Conservation (phyloP, 2,797 vertebrate genomes). For the Hozukius guyotensis region DNA sequence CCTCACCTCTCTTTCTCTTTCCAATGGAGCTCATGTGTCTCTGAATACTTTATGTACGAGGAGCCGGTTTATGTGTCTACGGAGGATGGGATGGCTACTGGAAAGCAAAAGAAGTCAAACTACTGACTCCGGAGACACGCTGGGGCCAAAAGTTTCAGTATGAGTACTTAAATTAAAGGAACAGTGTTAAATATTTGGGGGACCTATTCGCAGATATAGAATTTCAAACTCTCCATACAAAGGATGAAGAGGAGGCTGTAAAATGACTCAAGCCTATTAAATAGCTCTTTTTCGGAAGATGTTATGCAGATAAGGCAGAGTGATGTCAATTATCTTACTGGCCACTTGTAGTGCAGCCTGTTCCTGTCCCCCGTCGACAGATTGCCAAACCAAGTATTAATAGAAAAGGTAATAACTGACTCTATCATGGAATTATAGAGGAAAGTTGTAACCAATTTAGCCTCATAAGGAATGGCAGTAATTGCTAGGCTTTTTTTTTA, state of each 20-base stretch:
- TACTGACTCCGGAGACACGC: neutral
- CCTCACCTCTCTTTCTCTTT: neutral
- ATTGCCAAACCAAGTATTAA: neutral
- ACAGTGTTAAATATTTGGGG: no score
- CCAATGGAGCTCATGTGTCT: neutral
- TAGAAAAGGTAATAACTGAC: neutral
- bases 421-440: neutral
- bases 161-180: neutral
- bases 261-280: neutral
- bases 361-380: neutral
- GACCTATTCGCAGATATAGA: no score
- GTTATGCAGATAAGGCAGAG: neutral
- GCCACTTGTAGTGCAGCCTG: neutral
- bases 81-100: neutral
- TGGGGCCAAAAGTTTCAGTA: neutral
- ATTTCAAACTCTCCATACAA: neutral
- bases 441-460: neutral
- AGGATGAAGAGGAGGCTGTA: neutral
- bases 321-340: neutral
- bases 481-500: neutral
- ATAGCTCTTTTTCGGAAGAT: neutral
- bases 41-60: conserved; percentile 4
- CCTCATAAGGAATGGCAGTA: neutral
- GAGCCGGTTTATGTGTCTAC: neutral
- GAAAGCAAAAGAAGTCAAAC: neutral